phyloP scores from a whole-genome alignment of 2,113 vertebrate species.

The Mionectes macconnelli region DNA sequence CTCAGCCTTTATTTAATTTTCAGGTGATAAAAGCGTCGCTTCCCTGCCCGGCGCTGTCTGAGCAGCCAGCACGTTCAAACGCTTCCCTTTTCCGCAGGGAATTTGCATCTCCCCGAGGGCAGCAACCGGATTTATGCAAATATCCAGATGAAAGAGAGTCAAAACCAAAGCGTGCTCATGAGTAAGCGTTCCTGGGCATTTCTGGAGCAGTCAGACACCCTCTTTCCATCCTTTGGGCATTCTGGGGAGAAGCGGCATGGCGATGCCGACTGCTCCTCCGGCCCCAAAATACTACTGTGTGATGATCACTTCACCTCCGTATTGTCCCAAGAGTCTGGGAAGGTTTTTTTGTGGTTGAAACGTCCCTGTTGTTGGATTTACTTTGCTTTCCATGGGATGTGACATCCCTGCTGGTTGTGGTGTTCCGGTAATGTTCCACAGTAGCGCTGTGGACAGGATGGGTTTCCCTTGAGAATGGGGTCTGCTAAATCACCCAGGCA shows the following conservation, averaged over 20 bases:
- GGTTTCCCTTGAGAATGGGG: neutral
- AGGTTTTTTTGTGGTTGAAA: neutral
- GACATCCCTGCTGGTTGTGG: neutral
- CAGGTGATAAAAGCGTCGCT: neutral
- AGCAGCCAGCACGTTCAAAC: neutral
- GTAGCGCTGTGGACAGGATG: neutral
- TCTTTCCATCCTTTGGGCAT: neutral
- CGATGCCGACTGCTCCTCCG: rapidly evolving
- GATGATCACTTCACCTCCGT: neutral
- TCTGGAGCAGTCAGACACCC: neutral
- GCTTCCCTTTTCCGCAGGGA: neutral
- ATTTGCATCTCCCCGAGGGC: slow-evolving; percentile 53
- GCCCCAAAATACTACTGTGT: neutral
- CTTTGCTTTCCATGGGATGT: rapidly evolving
- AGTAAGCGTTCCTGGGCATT: neutral
- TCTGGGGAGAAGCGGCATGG: neutral
- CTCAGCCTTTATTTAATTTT: slow-evolving; percentile 22
- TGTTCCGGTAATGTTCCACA: neutral
- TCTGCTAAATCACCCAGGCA: neutral
- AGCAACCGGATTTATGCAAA: slow-evolving; percentile 1
- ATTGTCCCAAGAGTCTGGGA: neutral
- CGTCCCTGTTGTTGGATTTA: rapidly evolving
- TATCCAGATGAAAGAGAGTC: neutral
- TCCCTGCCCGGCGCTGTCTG: neutral
- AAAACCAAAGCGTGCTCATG: neutral